Base-by-base conservation (phyloP, 64 coral and sea anemone species). In the Dendronephthya gigantea region DNA sequence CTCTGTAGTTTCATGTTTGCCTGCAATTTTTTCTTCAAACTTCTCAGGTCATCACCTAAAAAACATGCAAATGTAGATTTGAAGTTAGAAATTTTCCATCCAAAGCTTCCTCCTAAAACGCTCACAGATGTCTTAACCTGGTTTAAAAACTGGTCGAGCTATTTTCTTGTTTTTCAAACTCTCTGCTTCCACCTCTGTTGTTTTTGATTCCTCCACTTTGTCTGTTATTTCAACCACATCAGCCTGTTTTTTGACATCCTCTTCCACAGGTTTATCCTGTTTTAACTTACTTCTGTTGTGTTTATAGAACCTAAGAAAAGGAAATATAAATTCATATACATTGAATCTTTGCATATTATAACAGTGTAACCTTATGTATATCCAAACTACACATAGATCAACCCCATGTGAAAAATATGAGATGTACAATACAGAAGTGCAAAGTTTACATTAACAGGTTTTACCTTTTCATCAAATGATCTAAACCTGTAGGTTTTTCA, bases 1-100 rank as follows among this genome's bases (percentile, higher is more conserved):
- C 95, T 83, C 17, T 93, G 87, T n/a, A 83, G 28, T 92, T 87
- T 98, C 90, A 98, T 98, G 47, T 93, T 91, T 25, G 68, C 81
- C 84, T 98, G 88, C 27, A 98, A 70, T 48, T 93, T 81, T 81
- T 93, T 87, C 30, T 98, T 98, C 39, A 98, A 82, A 65, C 89
- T 62, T 40, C 87, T 82, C 47, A 93, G 87, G 82, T 90, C 84
- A 39, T 82, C 85, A 35, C 95, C 95, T 98, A 35, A 9, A 43
- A n/a, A 50, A 76, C 28, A 72, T 66, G 13, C 31, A 83, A 7
- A 62, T 50, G 31, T 9, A 0, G 83, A 43, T n/a, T n/a, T n/a
- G n/a, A n/a, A 51, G 56, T 51, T 32, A 66, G 39, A 14, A 58
- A 30, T 85, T 8, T 58, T 50, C 7, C 7, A 50, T 50, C 7